Evolutionary conservation across 2,888 invertebrate species (phyloP), one percentile per base, ranked within the genome.

Genomic region (Euplexia lucipara): DNA sequence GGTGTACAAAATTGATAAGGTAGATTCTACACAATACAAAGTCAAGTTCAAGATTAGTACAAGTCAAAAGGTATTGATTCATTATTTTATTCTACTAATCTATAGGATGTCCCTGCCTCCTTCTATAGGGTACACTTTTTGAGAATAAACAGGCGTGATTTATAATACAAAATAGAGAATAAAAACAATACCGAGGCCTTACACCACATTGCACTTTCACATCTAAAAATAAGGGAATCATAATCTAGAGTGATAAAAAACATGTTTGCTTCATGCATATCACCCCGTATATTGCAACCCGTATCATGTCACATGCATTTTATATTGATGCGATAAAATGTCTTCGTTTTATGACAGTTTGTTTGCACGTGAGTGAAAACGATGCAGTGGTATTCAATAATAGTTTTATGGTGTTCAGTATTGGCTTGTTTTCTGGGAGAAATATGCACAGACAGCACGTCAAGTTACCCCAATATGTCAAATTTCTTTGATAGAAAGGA

Each of bases 251-350:
- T 48, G 35, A 34, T 41, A 52, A 73, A 58, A 76, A 58, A 76
- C 39, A 61, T 35, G 48, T 56, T 18, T 7, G 9, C 30, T 26
- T 52, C 22, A 41, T 20, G 34, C 22, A 41, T 53, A 59, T 56
- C 73, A 56, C 14, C 74, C 78, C 74, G 78, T 73, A 74, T 74
- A 35, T 9, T 16, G 7, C 48, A 47, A 57, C 74, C 74, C 74
- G 78, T 74, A 74, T 74, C 74, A 66, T 61, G 74, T 65, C 51
- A 52, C 32, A 45, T 45, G 44, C 30, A 52, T 59, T 77, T 72
- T 65, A 65, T 51, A 77, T 32, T 14, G 58, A 48, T 9, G 30
- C 35, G 58, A 77, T 77, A 76, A 73, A 70, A 41, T 37, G 18
- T 42, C 32, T 59, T 18, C 18, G 32, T 44, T 59, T 49, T 35